Evolutionary conservation across 2,113 vertebrate species (phyloP).

Genomic region (Charadrius vociferus): DNA sequence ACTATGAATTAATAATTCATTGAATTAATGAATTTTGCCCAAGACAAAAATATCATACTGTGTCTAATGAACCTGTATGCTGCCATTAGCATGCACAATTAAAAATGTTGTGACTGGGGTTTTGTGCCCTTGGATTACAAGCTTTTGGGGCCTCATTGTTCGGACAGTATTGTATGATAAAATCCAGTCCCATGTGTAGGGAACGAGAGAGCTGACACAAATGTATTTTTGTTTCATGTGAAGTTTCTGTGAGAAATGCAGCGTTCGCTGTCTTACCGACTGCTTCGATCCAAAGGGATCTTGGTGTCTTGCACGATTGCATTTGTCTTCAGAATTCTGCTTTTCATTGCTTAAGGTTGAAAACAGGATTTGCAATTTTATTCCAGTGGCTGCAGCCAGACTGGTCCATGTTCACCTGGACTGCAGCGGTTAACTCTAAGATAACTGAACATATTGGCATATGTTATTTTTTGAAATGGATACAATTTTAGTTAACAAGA

Average conservation of each 20-base stretch:
- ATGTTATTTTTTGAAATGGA: neutral
- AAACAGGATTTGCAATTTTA: neutral
- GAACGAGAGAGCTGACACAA: neutral
- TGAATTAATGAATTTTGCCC: neutral
- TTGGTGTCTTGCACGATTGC: fast-evolving
- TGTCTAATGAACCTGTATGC: neutral
- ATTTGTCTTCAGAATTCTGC: neutral
- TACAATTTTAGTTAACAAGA: neutral
- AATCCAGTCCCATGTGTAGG: neutral
- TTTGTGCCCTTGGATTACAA: neutral
- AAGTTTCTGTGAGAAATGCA: neutral
- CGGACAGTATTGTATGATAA: neutral
- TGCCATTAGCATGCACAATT: fast-evolving
- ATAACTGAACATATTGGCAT: neutral
- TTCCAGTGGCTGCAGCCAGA: neutral
- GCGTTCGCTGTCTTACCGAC: neutral
- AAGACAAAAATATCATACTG: neutral
- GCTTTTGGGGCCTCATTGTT: neutral
- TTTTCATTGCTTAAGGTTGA: neutral
- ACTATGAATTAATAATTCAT: neutral
- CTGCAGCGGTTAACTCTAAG: neutral
- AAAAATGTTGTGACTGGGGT: neutral
- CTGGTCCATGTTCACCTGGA: neutral
- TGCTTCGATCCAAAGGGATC: neutral
- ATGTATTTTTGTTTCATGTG: neutral